A percentile compares a stretch with the other conserved stretches of the same genome.
These are phyloP conservation scores for rabbit (Oryctolagus cuniculus) DNA, from an alignment of 2,113 vertebrate genomes.

Conservation along the genomic window DNA sequence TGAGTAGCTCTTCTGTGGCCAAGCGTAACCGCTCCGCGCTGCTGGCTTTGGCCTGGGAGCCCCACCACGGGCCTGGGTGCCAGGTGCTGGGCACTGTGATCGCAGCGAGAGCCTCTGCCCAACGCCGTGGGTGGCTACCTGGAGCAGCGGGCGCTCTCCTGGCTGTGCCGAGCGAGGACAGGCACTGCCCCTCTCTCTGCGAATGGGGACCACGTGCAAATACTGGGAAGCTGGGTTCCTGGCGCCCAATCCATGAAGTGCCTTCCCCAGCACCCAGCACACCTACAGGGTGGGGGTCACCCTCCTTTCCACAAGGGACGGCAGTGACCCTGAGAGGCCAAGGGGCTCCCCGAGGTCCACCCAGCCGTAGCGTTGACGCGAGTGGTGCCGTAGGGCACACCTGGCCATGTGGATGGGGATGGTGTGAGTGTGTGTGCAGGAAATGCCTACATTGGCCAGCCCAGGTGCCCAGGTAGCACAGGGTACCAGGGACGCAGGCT, in stretches of 20 bases:
- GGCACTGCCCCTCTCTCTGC: not conserved
- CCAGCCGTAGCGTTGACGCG: rapidly evolving
- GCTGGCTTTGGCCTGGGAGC: no score
- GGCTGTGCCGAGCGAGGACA: rapidly evolving
- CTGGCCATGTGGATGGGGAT: rapidly evolving
- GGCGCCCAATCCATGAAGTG: no score
- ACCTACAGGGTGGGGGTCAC: no score
- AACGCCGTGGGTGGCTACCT: no score
- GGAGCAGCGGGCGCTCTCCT: not conserved
- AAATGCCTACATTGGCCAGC: no score
- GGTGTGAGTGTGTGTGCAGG: no score
- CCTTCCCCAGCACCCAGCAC: no score
- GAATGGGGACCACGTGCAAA: not conserved
- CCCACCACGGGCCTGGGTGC: no score
- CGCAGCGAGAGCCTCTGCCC: no score
- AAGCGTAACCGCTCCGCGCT: no score
- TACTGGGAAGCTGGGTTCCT: not conserved
- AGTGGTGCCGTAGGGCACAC: rapidly evolving
- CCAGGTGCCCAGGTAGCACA: not conserved
- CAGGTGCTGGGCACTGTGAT: no score
- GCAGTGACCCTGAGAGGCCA: not conserved
- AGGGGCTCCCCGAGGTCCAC: no score
- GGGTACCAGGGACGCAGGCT: not conserved
- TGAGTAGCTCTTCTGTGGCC: not conserved
- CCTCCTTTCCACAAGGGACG: rapidly evolving